phyloP scores from a whole-genome alignment of 2,797 vertebrate species.

The Coregonus sp. region DNA sequence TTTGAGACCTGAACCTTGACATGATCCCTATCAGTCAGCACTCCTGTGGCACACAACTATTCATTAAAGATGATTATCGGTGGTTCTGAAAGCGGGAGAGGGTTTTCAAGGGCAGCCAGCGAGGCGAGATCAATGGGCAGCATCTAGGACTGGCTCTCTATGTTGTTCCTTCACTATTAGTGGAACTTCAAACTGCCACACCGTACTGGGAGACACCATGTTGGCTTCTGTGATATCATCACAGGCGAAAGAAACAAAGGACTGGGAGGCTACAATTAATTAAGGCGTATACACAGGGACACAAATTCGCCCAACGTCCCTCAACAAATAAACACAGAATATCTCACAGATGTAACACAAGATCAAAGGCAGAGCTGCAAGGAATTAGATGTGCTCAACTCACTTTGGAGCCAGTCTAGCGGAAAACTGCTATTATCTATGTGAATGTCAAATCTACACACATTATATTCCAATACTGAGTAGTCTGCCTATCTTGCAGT shows the following conservation, averaged over 20 bases:
- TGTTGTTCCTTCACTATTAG: conserved; percentile 57
- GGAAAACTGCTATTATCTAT: conserved; percentile 59
- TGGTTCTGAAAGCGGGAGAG: conserved; percentile 56
- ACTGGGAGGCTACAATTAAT: conserved; percentile 41
- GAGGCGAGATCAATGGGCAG: conserved; percentile 57
- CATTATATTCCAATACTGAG: conserved; percentile 56
- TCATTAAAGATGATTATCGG: conserved; percentile 84
- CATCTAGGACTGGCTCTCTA: conserved; percentile 51
- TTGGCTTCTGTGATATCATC: conserved; percentile 43
- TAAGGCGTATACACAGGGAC: conserved; percentile 34
- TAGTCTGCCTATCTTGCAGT: conserved; percentile 35
- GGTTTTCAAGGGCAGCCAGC: conserved; percentile 67
- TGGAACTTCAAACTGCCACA: conserved; percentile 55
- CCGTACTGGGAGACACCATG: conserved; percentile 40
- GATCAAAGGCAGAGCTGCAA: conserved; percentile 49
- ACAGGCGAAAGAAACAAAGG: conserved; percentile 22
- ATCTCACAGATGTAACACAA: conserved; percentile 59
- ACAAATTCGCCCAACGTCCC: conserved; percentile 19
- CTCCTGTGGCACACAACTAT: conserved; percentile 77
- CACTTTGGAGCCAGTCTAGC: conserved; percentile 50
- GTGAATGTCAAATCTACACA: conserved; percentile 54
- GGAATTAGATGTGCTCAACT: conserved; percentile 43
- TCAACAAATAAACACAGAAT: conserved; percentile 49
- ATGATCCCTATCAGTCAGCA: conserved; percentile 77
- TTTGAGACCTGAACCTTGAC: conserved; percentile 78